Evolutionary conservation across 2,797 vertebrate genomes (phyloP), one percentile per base, ranked within the genome.

Genomic region (Eleutherodactylus coqui): DNA sequence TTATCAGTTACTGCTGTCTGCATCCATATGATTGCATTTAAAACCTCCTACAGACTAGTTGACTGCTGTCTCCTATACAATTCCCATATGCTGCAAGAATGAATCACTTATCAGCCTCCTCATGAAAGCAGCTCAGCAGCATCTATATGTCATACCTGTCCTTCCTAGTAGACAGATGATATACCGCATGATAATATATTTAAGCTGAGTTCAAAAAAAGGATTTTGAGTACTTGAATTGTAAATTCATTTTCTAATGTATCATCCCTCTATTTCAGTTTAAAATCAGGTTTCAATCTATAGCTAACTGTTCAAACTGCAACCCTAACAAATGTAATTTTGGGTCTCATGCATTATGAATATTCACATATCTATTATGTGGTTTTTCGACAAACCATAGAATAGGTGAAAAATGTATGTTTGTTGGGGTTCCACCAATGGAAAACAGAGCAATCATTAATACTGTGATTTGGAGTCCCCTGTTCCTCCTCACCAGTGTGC

Each of bases 241-340:
- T 53, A 53, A 67, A 70, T 70, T 70, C 24, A 82, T 82, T 70
- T 82, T 82, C 62, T 82, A 82, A 82, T 80, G 79, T 11, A 49
- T 81, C 19, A 51, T 51, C 24, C 9, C 29, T 80, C 11, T 53
- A 41, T n/a, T n/a, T 10, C 29, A 51, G 32, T 34, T 38, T 69
- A 70, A 49, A 80, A 62, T 19, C 29, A 67, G 29, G 32, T 36
- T 67, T 1, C 32, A 67, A 36, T 34, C 64, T 38, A 36, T 67
- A 36, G 19, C 19, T 24, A 69, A 69, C 34, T 60, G 9, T n/a
- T 78, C 2, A 64, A 21, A 36, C 17, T 67, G 16, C 64, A 17
- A 32, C 62, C 34, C 5, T 17, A 64, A 64, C 16, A 64, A 58
- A 24, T 32, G 19, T 29, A 32, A 32, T 34, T 34, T 34, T 8